These are phyloP conservation scores for Varecia variegata DNA, from an alignment of 2,797 vertebrate genomes.

Conservation along the genomic window DNA sequence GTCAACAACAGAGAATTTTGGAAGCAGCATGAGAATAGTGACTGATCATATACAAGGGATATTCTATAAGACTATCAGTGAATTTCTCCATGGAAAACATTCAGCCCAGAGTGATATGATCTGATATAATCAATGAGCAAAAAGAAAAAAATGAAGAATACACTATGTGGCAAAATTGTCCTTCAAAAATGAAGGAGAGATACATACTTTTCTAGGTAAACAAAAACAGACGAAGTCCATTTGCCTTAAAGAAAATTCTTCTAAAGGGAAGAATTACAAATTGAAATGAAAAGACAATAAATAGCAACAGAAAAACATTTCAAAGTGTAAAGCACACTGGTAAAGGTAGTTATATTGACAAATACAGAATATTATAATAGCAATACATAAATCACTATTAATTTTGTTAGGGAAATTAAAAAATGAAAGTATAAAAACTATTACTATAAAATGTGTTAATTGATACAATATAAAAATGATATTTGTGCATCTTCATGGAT, in stretches of 20 bases:
- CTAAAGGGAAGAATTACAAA: not conserved
- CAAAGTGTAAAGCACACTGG: not conserved
- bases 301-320: not conserved
- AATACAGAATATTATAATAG: not conserved
- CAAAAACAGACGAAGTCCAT: not conserved
- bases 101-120: too few species aligned
- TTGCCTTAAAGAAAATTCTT: too few species aligned
- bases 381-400: not conserved
- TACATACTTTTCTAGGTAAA: not conserved
- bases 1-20: not conserved
- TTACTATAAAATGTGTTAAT: not conserved
- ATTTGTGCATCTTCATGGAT: not conserved
- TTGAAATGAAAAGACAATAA: not conserved
- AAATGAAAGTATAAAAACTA: not conserved
- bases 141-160: not conserved
- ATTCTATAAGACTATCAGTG: not conserved
- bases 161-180: not conserved
- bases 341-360: not conserved
- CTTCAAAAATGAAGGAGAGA: not conserved
- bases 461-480: not conserved
- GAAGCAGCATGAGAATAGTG: not conserved
- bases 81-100: too few species aligned
- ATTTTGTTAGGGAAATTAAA: not conserved
- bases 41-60: not conserved
- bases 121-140: not conserved